These are phyloP conservation scores for Mayetiola destructor DNA, from an alignment of 2,888 invertebrate species.

Conservation along the genomic window DNA sequence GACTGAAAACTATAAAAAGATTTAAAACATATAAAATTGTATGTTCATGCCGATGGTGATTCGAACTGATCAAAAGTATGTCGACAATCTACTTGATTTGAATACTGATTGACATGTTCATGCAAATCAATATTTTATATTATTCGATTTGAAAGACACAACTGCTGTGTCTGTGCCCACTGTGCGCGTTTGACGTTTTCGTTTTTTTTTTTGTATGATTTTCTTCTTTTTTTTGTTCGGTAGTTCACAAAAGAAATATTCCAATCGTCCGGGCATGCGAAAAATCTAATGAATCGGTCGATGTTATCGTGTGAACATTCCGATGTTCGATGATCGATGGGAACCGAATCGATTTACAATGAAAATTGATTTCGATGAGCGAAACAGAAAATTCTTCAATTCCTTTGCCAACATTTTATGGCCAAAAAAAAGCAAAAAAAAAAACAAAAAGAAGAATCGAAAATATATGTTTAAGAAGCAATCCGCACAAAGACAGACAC, in stretches of 20 bases:
- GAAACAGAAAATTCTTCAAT: slow-evolving; percentile 10
- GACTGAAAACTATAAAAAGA: too few species aligned
- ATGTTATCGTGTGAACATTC: background rate
- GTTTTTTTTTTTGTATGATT: too few species aligned
- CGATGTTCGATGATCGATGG: slow-evolving; percentile 4
- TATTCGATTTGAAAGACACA: background rate
- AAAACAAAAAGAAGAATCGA: background rate
- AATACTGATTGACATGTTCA: slow-evolving; percentile 4
- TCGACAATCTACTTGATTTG: background rate
- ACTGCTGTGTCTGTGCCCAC: too few species aligned
- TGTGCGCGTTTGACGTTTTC: too few species aligned
- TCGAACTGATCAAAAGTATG: background rate
- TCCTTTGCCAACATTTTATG: background rate
- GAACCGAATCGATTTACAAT: slow-evolving; percentile 9
- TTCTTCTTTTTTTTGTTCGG: too few species aligned
- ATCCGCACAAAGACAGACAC: background rate
- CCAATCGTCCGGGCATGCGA: too few species aligned
- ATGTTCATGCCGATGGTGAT: background rate
- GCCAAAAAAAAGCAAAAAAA: background rate
- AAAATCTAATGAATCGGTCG: background rate
- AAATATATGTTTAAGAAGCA: slow-evolving; percentile 6
- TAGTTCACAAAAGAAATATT: too few species aligned
- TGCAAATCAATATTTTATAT: background rate
- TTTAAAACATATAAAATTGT: too few species aligned
- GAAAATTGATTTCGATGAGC: slow-evolving; percentile 10